Percentiles rank a stretch among this genome's conserved stretches.
Evolutionary conservation across 64 coral and sea anemone genomes (phyloP).

Genomic region (Porites australiensis): DNA sequence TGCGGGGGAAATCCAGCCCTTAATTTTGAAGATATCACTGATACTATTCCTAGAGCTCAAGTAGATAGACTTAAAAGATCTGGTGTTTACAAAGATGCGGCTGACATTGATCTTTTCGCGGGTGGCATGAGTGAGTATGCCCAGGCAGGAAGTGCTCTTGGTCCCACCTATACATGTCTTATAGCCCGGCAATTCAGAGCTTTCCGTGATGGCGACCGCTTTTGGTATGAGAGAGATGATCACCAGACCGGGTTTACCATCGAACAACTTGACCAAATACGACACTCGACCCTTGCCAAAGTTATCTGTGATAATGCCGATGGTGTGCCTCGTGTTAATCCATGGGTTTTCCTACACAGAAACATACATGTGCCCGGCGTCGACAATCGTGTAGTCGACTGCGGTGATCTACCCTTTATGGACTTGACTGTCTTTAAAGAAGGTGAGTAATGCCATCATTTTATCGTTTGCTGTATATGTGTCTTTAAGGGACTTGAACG

Average conservation of each 20-base stretch:
- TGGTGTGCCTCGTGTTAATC: neutral
- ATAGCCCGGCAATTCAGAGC: conserved; percentile 35
- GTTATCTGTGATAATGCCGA: neutral
- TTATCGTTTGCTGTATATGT: too few relatives aligned
- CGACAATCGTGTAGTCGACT: neutral
- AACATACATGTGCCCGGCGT: neutral
- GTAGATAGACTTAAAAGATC: neutral
- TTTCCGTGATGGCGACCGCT: conserved; percentile 49
- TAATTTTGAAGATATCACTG: neutral
- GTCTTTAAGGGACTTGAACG: too few relatives aligned
- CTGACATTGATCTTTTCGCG: conserved; percentile 62
- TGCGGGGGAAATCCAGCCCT: conserved; percentile 7
- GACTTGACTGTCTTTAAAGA: neutral
- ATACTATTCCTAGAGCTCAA: neutral
- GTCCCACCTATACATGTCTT: conserved; percentile 31
- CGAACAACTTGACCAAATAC: neutral
- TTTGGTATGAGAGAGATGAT: conserved; percentile 16
- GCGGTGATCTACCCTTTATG: neutral
- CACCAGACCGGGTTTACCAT: neutral
- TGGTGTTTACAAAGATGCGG: neutral
- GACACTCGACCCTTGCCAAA: neutral
- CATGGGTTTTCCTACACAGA: neutral
- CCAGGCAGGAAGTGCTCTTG: neutral
- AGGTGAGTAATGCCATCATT: neutral
- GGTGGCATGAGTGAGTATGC: conserved; percentile 43